Evolutionary conservation across 2,113 vertebrate species (phyloP).

Genomic region (Struthio camelus): DNA sequence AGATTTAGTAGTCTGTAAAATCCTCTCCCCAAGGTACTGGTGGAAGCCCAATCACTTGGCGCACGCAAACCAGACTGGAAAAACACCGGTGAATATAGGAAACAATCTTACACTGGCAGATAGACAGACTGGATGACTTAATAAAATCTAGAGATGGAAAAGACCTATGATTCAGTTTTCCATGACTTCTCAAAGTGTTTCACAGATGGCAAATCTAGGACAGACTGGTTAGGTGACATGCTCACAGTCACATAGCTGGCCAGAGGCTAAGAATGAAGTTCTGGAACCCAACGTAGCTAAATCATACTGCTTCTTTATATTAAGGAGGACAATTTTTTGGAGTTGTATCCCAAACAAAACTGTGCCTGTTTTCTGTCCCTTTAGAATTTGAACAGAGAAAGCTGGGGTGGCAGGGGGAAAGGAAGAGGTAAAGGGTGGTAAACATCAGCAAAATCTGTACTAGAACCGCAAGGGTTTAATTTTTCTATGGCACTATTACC

Average conservation of each 20-base stretch:
- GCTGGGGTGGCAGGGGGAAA: too few relatives aligned
- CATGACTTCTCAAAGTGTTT: conserved; percentile 16
- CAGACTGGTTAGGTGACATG: background rate
- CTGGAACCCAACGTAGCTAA: background rate
- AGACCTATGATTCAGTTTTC: conserved; percentile 48
- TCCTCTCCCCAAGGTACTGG: background rate
- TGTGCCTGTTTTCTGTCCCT: background rate
- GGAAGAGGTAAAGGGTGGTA: background rate
- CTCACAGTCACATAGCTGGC: background rate
- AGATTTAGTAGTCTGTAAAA: background rate
- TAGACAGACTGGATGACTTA: conserved; percentile 27
- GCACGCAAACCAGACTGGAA: conserved; percentile 23
- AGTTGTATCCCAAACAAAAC: background rate
- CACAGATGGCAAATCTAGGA: conserved; percentile 58
- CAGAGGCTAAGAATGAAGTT: background rate
- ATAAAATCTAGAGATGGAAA: conserved; percentile 30
- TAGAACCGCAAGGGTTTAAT: background rate
- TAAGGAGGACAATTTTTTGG: background rate
- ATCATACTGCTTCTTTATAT: background rate
- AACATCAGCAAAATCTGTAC: background rate
- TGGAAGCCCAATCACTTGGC: background rate
- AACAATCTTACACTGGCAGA: conserved; percentile 55
- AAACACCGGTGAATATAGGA: conserved; percentile 40
- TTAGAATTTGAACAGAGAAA: background rate
- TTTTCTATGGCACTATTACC: background rate